Evolutionary conservation across 2,888 invertebrate species (phyloP), one percentile per base, ranked within the genome.

Genomic region (Apotomis capreana): DNA sequence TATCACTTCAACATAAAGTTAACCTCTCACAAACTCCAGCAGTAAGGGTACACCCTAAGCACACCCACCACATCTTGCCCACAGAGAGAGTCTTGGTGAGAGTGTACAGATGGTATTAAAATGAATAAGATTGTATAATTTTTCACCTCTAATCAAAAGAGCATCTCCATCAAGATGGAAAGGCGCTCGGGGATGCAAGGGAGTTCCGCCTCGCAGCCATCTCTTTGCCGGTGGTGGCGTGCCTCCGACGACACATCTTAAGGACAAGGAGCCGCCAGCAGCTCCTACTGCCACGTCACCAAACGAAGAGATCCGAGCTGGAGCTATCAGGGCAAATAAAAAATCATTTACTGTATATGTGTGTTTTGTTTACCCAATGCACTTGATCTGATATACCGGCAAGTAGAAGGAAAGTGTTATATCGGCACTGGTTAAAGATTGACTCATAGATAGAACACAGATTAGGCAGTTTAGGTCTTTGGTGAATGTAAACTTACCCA

Each of bases 231-330:
- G 97, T 1, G 95, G 95, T 3, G 97, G 97, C 77, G 96, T 95
- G 0, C 97, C 96, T 12, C 95, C 95, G 0, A 96, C 95, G 60
- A 95, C 89, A 82, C 97, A 97, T 4, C 96, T 95, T 13, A 97
- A 86, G 0, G 95, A 91, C 44, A 96, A 90, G 4, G 94, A 93
- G 0, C 95, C 94, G 61, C 96, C 96, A 69, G 96, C 96, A 0
- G 96, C 95, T 74, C 95, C 95, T 65, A 95, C 94, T 36, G 96
- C 89, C 55, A 95, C 85, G 78, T 96, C 96, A 3, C 97, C 97
- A 83, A 98, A 98, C 8, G 97, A 97, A 0, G 97, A 97, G 74
- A 98, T 97, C 74, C 96, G 94, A 2, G 98, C 97, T 54, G 97
- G 97, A 55, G 97, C 98, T 97, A 83, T 46, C 81, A 12, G 77